These are phyloP conservation scores for Saguinus midas DNA, from an alignment of 2,113 vertebrate species.

Conservation along the genomic window DNA sequence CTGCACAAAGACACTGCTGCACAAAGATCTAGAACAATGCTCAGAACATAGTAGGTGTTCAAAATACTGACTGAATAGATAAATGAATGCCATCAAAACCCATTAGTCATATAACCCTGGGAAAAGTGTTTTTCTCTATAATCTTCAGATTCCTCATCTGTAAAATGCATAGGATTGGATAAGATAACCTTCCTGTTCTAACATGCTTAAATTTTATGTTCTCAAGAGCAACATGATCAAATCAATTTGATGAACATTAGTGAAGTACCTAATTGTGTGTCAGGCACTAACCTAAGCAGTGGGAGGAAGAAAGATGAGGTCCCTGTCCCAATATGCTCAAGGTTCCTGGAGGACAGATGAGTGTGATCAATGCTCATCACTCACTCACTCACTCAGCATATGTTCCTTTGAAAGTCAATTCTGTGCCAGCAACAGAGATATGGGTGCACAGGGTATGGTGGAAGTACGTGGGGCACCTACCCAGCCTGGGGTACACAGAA, in stretches of 20 bases:
- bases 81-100: constrained; percentile 24
- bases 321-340: background rate
- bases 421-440: background rate
- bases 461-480: background rate
- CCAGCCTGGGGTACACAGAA: background rate
- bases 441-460: background rate
- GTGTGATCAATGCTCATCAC: background rate
- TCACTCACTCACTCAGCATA: background rate
- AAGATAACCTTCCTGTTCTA: background rate
- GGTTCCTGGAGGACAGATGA: background rate
- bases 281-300: background rate
- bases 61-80: background rate
- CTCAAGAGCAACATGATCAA: background rate
- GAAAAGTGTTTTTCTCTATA: constrained; percentile 35
- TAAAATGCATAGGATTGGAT: background rate
- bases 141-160: background rate
- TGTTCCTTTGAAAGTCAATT: background rate
- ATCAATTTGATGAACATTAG: constrained; percentile 26
- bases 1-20: background rate
- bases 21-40: background rate
- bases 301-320: background rate
- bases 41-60: constrained; percentile 14
- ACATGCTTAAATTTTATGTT: constrained; percentile 16
- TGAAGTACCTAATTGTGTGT: background rate
- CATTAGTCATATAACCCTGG: background rate